These are phyloP conservation scores for Sarcophaga rosellei DNA, from an alignment of 2,888 invertebrate species.

Conservation along the genomic window DNA sequence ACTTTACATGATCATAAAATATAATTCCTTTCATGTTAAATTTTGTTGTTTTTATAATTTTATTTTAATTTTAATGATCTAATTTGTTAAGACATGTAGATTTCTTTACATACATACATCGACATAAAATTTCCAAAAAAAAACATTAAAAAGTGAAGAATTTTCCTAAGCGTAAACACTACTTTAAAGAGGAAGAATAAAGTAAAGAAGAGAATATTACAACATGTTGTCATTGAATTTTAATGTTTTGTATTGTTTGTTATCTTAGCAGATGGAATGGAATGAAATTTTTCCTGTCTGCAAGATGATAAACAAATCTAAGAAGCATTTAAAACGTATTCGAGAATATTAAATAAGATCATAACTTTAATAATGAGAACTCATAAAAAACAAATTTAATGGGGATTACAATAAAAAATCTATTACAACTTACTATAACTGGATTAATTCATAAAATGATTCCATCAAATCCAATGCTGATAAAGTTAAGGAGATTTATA, in stretches of 20 bases:
- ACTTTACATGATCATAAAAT: constrained; percentile 15
- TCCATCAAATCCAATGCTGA: too few relatives aligned
- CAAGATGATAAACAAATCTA: not conserved
- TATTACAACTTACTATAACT: too few relatives aligned
- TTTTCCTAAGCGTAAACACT: not conserved
- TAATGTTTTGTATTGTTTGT: not conserved
- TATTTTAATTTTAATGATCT: not conserved
- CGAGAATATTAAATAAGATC: too few relatives aligned
- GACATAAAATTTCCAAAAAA: not conserved
- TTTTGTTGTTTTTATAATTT: not conserved
- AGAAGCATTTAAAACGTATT: too few relatives aligned
- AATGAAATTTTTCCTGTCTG: not conserved
- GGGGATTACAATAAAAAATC: too few relatives aligned
- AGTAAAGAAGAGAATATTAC: not conserved
- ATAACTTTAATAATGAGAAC: too few relatives aligned
- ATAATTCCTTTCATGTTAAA: constrained; percentile 7
- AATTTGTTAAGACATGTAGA: constrained; percentile 1
- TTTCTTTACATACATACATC: too few relatives aligned
- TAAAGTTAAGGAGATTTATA: too few relatives aligned
- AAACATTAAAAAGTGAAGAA: not conserved
- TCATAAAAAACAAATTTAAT: too few relatives aligned
- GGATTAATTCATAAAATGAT: too few relatives aligned
- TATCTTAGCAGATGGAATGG: not conserved
- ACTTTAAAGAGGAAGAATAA: not conserved
- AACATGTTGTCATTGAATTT: constrained; percentile 21